A percentile compares a stretch with the other conserved stretches of the same genome.
These are phyloP conservation scores for Chymomyza fuscimana DNA, from an alignment of 2,888 invertebrate genomes.

Conservation along the genomic window DNA sequence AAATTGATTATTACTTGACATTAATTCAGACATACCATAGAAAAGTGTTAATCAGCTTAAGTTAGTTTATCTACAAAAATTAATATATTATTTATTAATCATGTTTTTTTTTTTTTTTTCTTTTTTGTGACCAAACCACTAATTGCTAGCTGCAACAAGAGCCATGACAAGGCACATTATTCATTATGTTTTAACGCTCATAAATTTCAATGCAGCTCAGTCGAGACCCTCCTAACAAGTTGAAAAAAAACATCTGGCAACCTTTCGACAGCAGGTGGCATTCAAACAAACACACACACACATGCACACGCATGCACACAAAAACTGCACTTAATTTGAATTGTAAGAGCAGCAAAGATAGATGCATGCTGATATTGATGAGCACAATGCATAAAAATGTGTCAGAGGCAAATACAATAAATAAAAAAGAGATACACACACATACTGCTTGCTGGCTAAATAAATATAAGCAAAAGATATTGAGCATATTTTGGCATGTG, in stretches of 20 bases:
- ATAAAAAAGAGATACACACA: not conserved
- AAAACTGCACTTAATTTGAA: conserved; percentile 15
- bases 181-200: not conserved
- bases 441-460: conserved; percentile 9
- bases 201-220: not conserved
- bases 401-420: not conserved
- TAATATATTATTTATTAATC: conserved; percentile 17
- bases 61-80: not conserved
- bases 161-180: not conserved
- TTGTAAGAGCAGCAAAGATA: conserved; percentile 14
- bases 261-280: conserved; percentile 13
- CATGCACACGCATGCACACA: conserved; percentile 1
- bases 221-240: not conserved
- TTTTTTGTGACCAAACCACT: not conserved
- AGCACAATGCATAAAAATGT: not conserved
- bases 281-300: conserved; percentile 16
- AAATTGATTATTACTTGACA: not conserved
- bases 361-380: not conserved
- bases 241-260: conserved; percentile 17
- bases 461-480: not conserved
- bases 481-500: conserved; percentile 26
- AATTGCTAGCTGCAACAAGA: not conserved
- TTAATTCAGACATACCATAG: not conserved
- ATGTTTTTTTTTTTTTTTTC: conserved; percentile 11
- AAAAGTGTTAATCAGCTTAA: conserved; percentile 11